Conservation (phyloP, 2,888 invertebrate genomes). For the Callinectes sapidus region DNA sequence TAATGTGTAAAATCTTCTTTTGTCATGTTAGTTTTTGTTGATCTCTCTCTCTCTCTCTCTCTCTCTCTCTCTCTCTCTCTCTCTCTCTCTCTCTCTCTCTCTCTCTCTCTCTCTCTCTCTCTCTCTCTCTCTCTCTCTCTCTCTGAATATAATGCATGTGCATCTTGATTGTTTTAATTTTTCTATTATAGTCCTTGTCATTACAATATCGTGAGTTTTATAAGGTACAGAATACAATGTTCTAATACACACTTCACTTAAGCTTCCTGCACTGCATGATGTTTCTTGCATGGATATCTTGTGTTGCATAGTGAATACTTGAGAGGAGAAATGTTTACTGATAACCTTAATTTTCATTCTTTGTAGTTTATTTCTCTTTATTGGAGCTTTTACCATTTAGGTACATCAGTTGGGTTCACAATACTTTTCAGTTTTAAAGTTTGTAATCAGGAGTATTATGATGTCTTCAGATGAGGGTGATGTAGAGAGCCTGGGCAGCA, state of each 20-base stretch:
- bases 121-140: not conserved
- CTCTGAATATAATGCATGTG: too few species aligned
- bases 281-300: not conserved
- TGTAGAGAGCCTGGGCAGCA: constrained; percentile 61
- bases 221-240: not conserved
- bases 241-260: not conserved
- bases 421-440: not conserved
- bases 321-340: not conserved
- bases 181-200: not conserved
- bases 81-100: too few species aligned
- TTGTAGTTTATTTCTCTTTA: not conserved
- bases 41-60: not conserved
- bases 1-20: too few species aligned
- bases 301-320: not conserved
- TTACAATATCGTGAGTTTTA: not conserved
- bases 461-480: constrained; percentile 59
- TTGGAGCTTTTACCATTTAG: not conserved
- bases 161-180: too few species aligned
- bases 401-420: not conserved
- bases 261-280: constrained; percentile 1
- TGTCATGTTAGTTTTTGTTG: not conserved
- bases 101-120: not conserved
- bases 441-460: not conserved
- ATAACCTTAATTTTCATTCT: not conserved
- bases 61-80: not conserved